Conservation (phyloP, 2,888 invertebrate genomes). For the Eupithecia abbreviata region DNA sequence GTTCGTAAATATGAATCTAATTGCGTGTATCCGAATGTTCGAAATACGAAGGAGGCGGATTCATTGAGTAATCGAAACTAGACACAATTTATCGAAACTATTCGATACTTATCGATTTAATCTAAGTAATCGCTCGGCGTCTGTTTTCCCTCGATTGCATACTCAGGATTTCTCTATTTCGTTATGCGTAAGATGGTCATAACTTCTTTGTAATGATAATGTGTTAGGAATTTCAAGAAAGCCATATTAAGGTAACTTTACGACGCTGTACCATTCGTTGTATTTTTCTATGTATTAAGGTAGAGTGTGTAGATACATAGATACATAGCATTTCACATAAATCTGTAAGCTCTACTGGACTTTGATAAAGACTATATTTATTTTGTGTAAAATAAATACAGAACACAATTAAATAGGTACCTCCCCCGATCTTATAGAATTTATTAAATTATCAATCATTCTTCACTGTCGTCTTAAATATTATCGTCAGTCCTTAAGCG, state of each 20-base stretch:
- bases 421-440: too few relatives aligned
- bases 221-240: neutral
- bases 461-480: neutral
- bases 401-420: too few relatives aligned
- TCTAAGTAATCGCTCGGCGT: slow-evolving; percentile 55
- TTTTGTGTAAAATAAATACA: too few relatives aligned
- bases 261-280: neutral
- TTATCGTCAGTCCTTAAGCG: neutral
- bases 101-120: slow-evolving; percentile 37
- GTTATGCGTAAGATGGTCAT: slow-evolving; percentile 48
- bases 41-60: slow-evolving; percentile 51
- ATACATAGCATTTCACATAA: too few relatives aligned
- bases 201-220: slow-evolving; percentile 30
- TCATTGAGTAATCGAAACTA: slow-evolving; percentile 67
- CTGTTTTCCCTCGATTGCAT: slow-evolving; percentile 64
- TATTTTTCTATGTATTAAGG: neutral
- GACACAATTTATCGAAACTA: slow-evolving; percentile 49
- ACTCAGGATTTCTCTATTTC: slow-evolving; percentile 54
- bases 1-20: slow-evolving; percentile 45
- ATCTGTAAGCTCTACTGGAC: neutral
- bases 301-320: neutral
- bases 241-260: neutral
- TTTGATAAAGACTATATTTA: neutral
- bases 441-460: neutral
- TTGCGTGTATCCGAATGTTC: slow-evolving; percentile 39